phyloP scores from a whole-genome alignment of 2,797 vertebrate genomes.

The Syngnathus acus region DNA sequence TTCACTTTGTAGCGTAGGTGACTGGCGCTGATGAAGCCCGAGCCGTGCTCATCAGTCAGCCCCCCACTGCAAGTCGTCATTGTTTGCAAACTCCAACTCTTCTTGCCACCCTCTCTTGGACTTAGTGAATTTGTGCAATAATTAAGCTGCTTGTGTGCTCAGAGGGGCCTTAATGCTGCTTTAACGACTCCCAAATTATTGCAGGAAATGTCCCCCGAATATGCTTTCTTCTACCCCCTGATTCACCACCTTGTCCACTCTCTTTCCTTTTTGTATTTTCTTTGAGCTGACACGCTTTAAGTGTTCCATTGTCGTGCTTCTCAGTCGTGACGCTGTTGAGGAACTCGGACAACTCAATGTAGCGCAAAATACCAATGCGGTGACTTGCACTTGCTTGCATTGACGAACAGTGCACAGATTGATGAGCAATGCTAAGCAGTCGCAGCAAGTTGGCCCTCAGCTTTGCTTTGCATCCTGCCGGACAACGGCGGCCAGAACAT shows the following conservation, averaged over 20 bases:
- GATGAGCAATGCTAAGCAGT: slow-evolving; percentile 31
- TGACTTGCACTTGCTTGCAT: slow-evolving; percentile 37
- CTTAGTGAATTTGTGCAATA: neutral
- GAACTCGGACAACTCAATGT: slow-evolving; percentile 39
- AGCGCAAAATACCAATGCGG: neutral
- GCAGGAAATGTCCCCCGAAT: slow-evolving; percentile 29
- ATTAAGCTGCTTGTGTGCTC: neutral
- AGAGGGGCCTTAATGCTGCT: too few relatives aligned
- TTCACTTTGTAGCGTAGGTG: slow-evolving; percentile 3
- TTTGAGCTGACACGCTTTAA: slow-evolving; percentile 10
- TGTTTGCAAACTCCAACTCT: slow-evolving; percentile 22
- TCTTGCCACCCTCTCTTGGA: slow-evolving; percentile 1
- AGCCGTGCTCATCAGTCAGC: slow-evolving; percentile 40
- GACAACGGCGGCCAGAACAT: too few relatives aligned
- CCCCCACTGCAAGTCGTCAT: slow-evolving; percentile 20
- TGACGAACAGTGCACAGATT: slow-evolving; percentile 15
- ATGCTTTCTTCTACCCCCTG: slow-evolving; percentile 9
- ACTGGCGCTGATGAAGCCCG: slow-evolving; percentile 25
- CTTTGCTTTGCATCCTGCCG: neutral
- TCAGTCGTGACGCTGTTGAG: slow-evolving; percentile 5
- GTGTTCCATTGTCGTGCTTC: slow-evolving; percentile 26
- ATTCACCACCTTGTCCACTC: slow-evolving; percentile 28
- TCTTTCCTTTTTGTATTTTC: neutral
- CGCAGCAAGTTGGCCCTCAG: slow-evolving; percentile 10
- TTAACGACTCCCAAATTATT: slow-evolving; percentile 46